Conservation (phyloP, 2,113 vertebrate genomes). For the Oncorhynchus clarkii region DNA sequence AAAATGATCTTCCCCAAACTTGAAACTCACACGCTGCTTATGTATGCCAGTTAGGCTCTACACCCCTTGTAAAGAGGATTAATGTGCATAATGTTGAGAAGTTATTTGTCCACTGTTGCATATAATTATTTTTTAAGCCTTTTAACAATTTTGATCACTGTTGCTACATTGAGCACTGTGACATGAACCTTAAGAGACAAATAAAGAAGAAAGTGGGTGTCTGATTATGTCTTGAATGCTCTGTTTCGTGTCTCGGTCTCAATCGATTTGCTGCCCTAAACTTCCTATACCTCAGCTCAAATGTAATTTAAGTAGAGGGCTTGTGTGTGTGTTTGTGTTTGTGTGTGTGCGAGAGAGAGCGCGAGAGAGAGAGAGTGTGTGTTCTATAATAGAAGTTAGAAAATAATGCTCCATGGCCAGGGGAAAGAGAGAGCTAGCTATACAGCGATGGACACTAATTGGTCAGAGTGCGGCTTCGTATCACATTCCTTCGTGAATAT, state of each 20-base stretch:
- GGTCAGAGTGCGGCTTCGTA: not conserved
- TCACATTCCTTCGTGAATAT: constrained; percentile 5
- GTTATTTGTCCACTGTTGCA: too few relatives aligned
- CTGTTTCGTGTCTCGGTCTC: not conserved
- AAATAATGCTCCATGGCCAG: not conserved
- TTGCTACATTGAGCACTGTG: not conserved
- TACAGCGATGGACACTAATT: not conserved
- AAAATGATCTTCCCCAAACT: too few relatives aligned
- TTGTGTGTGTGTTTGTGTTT: not conserved
- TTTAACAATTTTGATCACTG: too few relatives aligned
- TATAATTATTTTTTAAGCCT: too few relatives aligned
- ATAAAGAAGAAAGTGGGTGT: not conserved
- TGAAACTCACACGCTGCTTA: too few relatives aligned
- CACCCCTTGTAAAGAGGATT: too few relatives aligned
- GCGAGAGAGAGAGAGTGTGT: not conserved
- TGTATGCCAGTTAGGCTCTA: too few relatives aligned
- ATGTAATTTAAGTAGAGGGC: not conserved
- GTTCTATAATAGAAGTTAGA: not conserved
- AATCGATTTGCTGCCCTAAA: not conserved
- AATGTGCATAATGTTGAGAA: too few relatives aligned
- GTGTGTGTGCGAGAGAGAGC: not conserved
- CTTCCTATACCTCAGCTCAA: not conserved
- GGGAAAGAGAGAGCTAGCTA: too few relatives aligned
- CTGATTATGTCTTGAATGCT: not conserved
- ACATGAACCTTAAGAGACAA: not conserved